Conservation (phyloP, 2,797 vertebrate genomes). For the Tolypeutes matacus region DNA sequence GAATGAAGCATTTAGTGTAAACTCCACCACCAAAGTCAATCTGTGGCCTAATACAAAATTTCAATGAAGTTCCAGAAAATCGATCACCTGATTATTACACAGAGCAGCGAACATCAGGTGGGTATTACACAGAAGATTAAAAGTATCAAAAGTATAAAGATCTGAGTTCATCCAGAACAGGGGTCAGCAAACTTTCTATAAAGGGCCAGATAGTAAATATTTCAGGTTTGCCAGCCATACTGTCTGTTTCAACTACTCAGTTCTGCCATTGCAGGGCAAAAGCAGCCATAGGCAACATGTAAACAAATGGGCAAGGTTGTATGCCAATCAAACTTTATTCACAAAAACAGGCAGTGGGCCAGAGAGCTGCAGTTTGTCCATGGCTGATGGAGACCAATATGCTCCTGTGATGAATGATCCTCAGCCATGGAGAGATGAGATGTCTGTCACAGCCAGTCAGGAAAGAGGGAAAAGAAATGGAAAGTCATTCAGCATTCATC, state of each 20-base stretch:
- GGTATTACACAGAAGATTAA: not conserved
- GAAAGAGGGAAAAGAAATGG: not conserved
- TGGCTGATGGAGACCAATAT: not conserved
- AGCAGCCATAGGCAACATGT: not conserved
- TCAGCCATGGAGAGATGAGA: not conserved
- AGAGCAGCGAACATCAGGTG: not conserved
- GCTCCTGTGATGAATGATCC: not conserved
- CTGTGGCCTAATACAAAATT: not conserved
- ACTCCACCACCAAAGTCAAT: not conserved
- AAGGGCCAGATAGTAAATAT: not conserved
- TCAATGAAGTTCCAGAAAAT: conserved; percentile 14
- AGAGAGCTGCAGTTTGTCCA: not conserved
- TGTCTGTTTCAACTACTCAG: not conserved
- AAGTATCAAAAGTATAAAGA: not conserved
- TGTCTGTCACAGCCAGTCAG: not conserved
- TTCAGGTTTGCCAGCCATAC: not conserved
- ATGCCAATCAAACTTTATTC: conserved; percentile 45
- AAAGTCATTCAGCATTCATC: not conserved
- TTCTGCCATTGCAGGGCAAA: not conserved
- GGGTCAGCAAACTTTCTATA: not conserved
- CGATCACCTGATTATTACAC: not conserved
- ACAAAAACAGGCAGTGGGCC: not conserved
- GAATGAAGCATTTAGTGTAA: not conserved
- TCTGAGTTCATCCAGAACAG: not conserved
- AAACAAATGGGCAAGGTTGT: not conserved